Conservation (phyloP, 30 jellyfish, hydroid and myxozoan genomes). For the Cassiopea andromeda region DNA sequence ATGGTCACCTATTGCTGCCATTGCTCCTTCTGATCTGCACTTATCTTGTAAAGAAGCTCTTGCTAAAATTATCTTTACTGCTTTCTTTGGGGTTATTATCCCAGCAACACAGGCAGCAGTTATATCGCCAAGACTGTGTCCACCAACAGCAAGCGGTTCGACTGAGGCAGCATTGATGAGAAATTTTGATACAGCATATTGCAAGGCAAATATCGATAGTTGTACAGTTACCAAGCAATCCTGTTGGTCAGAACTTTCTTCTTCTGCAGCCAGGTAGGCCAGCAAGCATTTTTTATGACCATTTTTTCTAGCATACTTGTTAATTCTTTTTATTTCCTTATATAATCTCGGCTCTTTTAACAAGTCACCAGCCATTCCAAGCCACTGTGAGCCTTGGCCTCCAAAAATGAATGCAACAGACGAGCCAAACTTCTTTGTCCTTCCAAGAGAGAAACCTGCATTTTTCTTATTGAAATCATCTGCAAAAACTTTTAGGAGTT, state of each 20-base stretch:
- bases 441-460: constrained; percentile 20
- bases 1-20: constrained; percentile 74
- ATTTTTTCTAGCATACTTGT: constrained; percentile 31
- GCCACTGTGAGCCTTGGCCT: constrained; percentile 89
- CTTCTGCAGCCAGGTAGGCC: constrained; percentile 39
- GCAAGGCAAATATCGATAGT: constrained; percentile 70
- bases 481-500: constrained; percentile 23
- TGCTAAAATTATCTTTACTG: constrained; percentile 69
- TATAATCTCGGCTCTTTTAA: constrained; percentile 15
- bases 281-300: constrained; percentile 62
- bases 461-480: constrained; percentile 14
- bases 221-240: constrained; percentile 75
- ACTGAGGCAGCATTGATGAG: constrained; percentile 39
- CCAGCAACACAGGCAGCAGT: constrained; percentile 81
- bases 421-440: constrained; percentile 35
- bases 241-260: constrained; percentile 2
- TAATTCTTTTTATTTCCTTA: constrained; percentile 7
- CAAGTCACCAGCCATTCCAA: constrained; percentile 75
- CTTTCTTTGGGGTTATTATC: constrained; percentile 36
- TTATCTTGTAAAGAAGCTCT: constrained; percentile 75
- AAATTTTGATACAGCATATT: constrained; percentile 64
- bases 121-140: constrained; percentile 79
- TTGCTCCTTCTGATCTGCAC: constrained; percentile 64
- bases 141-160: constrained; percentile 70
- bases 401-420: constrained; percentile 69